Evolutionary conservation across 2,888 invertebrate genomes (phyloP).

Genomic region (Conus canariensis): DNA sequence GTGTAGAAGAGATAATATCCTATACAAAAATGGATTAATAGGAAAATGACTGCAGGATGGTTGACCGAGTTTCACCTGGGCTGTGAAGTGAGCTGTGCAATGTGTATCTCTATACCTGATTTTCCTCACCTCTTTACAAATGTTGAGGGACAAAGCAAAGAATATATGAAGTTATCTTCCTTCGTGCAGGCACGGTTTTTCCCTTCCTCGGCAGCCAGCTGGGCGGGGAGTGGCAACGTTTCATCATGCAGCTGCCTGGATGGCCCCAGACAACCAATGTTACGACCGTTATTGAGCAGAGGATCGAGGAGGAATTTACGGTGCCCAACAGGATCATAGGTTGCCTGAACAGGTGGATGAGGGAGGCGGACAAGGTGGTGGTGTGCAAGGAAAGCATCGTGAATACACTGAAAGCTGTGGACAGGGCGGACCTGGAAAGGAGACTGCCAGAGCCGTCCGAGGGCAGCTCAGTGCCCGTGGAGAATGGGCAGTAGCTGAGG

Average conservation of each 20-base stretch:
- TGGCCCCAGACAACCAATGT: background rate
- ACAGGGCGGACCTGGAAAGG: background rate
- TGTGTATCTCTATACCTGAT: too few species aligned
- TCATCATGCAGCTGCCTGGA: background rate
- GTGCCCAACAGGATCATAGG: background rate
- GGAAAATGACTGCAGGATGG: too few species aligned
- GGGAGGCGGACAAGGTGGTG: background rate
- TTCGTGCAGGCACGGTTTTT: background rate
- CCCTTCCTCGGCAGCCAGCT: background rate
- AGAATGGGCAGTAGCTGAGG: too few species aligned
- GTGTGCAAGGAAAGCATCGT: background rate
- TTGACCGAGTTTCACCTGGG: too few species aligned
- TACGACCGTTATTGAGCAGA: background rate
- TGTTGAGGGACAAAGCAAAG: too few species aligned
- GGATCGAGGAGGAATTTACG: background rate
- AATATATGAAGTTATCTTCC: too few species aligned
- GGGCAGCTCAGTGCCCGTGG: background rate
- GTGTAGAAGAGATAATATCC: too few species aligned
- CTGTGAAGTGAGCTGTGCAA: too few species aligned
- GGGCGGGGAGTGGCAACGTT: background rate
- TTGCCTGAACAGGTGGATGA: background rate
- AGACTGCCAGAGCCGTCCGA: background rate
- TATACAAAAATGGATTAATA: too few species aligned
- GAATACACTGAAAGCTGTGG: background rate
- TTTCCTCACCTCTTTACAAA: too few species aligned